Evolutionary conservation across 2,888 invertebrate species (phyloP).

Genomic region (Spatulosminthurus flaviceps): DNA sequence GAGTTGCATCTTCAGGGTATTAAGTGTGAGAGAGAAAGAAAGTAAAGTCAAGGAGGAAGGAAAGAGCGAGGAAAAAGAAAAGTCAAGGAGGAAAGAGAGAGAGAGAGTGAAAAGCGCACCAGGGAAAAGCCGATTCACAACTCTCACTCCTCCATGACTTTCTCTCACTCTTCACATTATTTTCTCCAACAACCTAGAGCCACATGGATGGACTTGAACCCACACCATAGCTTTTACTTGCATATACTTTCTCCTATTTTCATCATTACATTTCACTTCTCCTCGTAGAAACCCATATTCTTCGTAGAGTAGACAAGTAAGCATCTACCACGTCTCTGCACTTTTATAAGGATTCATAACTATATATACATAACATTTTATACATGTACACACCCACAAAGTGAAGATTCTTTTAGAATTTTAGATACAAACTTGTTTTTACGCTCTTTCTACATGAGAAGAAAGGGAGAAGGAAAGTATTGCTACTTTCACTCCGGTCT

Average conservation of each 20-base stretch:
- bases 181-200: background rate
- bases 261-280: background rate
- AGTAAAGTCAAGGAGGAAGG: background rate
- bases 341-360: too few species aligned
- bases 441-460: too few species aligned
- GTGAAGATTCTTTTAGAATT: too few species aligned
- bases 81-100: background rate
- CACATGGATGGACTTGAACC: background rate
- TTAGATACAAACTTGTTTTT: too few species aligned
- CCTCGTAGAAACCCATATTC: too few species aligned
- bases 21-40: background rate
- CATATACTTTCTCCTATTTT: background rate
- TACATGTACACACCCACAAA: too few species aligned
- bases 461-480: too few species aligned
- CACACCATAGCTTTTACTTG: background rate
- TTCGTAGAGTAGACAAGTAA: too few species aligned
- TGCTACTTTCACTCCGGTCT: too few species aligned
- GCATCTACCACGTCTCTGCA: too few species aligned
- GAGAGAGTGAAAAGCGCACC: constrained; percentile 34
- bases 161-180: constrained; percentile 9
- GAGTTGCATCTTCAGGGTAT: constrained; percentile 1
- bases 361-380: too few species aligned
- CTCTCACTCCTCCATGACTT: background rate
- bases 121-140: constrained; percentile 32
- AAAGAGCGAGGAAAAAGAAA: background rate